These are phyloP conservation scores for Stichopus chloronotus DNA, from an alignment of 35 echinoderm and acorn worm genomes.

Conservation along the genomic window DNA sequence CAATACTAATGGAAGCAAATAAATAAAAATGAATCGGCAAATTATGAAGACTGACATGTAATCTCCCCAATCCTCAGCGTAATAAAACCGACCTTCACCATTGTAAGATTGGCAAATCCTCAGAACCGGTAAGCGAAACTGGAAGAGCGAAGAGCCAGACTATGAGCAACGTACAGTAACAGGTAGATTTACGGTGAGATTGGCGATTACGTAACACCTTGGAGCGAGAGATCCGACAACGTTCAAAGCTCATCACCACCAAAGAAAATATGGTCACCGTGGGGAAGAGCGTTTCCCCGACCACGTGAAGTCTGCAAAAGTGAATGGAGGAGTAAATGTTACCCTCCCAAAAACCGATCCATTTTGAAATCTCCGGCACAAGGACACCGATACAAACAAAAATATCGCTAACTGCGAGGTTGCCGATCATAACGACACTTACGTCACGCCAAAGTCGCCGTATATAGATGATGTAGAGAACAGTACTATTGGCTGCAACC, in stretches of 20 bases:
- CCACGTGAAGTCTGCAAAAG: conserved; percentile 25
- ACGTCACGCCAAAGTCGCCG: conserved; percentile 36
- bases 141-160: conserved; percentile 19
- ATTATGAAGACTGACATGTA: conserved; percentile 33
- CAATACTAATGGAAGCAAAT: background rate
- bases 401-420: conserved; percentile 44
- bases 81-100: background rate
- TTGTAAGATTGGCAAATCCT: background rate
- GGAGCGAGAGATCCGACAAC: conserved; percentile 30
- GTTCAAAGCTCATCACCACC: conserved; percentile 41
- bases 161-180: background rate
- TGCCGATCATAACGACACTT: conserved; percentile 38
- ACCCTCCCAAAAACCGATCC: conserved; percentile 25
- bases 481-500: conserved; percentile 5
- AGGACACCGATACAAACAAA: conserved; percentile 45
- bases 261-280: conserved; percentile 41
- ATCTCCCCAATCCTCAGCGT: conserved; percentile 3
- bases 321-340: background rate
- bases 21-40: conserved; percentile 44
- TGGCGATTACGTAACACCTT: conserved; percentile 29
- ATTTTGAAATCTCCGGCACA: conserved; percentile 47
- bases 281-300: conserved; percentile 35
- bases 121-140: conserved; percentile 14
- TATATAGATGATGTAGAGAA: conserved; percentile 18
- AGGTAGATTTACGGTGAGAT: background rate